Conservation (phyloP, 2,888 invertebrate genomes). For the Scaptomyza caliginosa region DNA sequence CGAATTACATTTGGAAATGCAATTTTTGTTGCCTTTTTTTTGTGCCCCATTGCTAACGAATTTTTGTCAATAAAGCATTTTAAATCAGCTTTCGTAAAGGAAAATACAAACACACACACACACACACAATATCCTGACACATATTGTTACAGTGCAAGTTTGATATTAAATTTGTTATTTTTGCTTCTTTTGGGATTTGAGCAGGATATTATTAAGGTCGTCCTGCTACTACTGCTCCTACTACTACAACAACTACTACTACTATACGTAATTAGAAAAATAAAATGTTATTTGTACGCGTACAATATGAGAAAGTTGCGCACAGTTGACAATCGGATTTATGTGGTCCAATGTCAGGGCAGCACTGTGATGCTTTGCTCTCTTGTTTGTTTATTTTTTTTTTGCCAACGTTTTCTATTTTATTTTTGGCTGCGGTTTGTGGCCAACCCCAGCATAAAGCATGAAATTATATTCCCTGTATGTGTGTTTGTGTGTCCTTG, state of each 20-base stretch:
- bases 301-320: slow-evolving; percentile 34
- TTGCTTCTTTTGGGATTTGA: slow-evolving; percentile 12
- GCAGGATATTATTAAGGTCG: slow-evolving; percentile 63
- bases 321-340: slow-evolving; percentile 67
- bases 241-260: no score
- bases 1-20: slow-evolving; percentile 71
- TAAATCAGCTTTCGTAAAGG: slow-evolving; percentile 36
- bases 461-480: slow-evolving; percentile 23
- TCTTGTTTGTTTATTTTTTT: not conserved
- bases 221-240: slow-evolving; percentile 16
- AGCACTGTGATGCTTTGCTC: not conserved
- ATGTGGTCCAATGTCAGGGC: slow-evolving; percentile 46
- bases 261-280: slow-evolving; percentile 65
- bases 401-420: not conserved
- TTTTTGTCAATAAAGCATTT: slow-evolving; percentile 71
- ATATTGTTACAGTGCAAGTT: slow-evolving; percentile 21
- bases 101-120: slow-evolving; percentile 12
- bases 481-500: slow-evolving; percentile 4
- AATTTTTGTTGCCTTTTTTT: slow-evolving; percentile 25
- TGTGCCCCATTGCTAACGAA: slow-evolving; percentile 10
- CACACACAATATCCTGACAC: slow-evolving; percentile 32
- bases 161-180: not conserved
- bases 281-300: slow-evolving; percentile 27
- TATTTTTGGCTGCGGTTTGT: slow-evolving; percentile 15
- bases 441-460: not conserved